A percentile compares a stretch with the other conserved stretches of the same genome.
Evolutionary conservation across 2,797 vertebrate genomes (phyloP).

Genomic region (Lindbergichthys nudifrons): DNA sequence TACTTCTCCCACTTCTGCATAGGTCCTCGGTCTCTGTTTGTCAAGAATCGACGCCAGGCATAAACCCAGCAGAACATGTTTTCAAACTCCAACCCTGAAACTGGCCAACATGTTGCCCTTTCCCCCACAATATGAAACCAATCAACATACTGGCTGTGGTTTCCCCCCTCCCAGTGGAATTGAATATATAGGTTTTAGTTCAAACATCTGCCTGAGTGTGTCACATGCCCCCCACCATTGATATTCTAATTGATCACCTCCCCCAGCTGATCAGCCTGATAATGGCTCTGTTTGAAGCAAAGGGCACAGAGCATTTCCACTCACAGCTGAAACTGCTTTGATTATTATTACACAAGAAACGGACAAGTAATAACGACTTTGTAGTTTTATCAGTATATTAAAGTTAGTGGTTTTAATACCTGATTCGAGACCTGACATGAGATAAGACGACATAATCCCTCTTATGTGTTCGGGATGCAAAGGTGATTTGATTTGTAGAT

Average conservation of each 20-base stretch:
- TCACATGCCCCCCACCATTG: conserved; percentile 57
- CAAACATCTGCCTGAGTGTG: conserved; percentile 60
- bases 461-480: neutral
- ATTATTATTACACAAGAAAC: conserved; percentile 22
- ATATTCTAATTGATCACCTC: conserved; percentile 73
- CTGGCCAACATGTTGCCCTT: conserved; percentile 9
- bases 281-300: conserved; percentile 47
- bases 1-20: too few relatives aligned
- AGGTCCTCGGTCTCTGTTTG: too few relatives aligned
- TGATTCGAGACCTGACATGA: neutral
- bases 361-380: neutral
- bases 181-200: conserved; percentile 73
- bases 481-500: neutral
- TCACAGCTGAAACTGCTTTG: conserved; percentile 34
- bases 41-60: too few relatives aligned
- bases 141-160: conserved; percentile 49
- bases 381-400: neutral
- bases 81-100: conserved; percentile 52
- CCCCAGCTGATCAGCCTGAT: conserved; percentile 64
- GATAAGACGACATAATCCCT: neutral
- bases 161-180: neutral
- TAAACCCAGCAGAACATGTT: too few relatives aligned
- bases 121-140: conserved; percentile 25
- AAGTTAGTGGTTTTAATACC: neutral
- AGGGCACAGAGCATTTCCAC: conserved; percentile 26